These are phyloP conservation scores for Orius laevigatus DNA, from an alignment of 1,140 invertebrate genomes.

Conservation along the genomic window DNA sequence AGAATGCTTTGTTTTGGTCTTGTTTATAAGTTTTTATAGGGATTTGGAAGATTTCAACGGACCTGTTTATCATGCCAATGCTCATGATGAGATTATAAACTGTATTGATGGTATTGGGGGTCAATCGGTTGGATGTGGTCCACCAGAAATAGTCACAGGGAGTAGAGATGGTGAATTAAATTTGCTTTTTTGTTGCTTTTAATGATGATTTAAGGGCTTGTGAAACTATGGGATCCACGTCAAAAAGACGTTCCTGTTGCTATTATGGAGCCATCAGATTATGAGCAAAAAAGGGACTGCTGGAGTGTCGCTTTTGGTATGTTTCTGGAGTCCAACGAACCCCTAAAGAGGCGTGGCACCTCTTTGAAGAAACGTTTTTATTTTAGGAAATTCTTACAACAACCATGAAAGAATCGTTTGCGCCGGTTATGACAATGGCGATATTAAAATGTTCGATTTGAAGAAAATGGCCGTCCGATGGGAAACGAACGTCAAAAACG, in stretches of 20 bases:
- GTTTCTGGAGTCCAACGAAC: not conserved
- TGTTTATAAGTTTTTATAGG: conserved; percentile 4
- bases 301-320: conserved; percentile 73
- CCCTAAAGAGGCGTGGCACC: no score
- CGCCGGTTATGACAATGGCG: conserved; percentile 92
- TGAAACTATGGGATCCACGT: conserved; percentile 90
- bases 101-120: conserved; percentile 86
- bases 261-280: conserved; percentile 57
- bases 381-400: conserved; percentile 61
- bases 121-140: conserved; percentile 60
- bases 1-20: conserved; percentile 1
- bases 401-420: conserved; percentile 66
- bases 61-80: conserved; percentile 73
- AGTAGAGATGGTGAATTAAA: conserved; percentile 63
- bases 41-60: conserved; percentile 37
- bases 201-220: conserved; percentile 41
- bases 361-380: conserved; percentile 1
- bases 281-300: conserved; percentile 57
- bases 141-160: conserved; percentile 87
- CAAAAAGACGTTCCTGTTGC: conserved; percentile 79
- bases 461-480: conserved; percentile 64
- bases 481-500: conserved; percentile 89
- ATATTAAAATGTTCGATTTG: conserved; percentile 91
- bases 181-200: not conserved
- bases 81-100: conserved; percentile 81